These are phyloP conservation scores for Rhea americana DNA, from an alignment of 2,113 vertebrate species.

Conservation along the genomic window DNA sequence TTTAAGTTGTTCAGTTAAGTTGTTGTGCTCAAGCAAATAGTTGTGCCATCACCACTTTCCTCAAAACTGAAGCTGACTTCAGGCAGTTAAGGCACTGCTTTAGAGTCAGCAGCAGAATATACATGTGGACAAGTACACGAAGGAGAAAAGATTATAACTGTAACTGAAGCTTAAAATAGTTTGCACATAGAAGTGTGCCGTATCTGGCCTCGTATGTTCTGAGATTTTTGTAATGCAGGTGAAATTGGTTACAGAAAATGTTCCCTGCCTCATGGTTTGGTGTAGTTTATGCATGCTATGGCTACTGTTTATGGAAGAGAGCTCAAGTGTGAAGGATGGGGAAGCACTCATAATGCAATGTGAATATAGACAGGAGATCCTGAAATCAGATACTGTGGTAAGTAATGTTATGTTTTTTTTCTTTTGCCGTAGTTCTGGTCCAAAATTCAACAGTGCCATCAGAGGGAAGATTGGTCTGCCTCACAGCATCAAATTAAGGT, in stretches of 20 bases:
- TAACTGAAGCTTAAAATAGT: background rate
- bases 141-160: background rate
- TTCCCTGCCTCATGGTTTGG: background rate
- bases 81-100: background rate
- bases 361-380: background rate
- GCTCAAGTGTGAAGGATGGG: background rate
- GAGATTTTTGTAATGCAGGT: background rate
- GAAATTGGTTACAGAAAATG: background rate
- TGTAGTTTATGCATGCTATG: background rate
- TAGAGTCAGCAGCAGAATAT: background rate
- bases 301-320: background rate
- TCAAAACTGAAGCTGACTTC: background rate
- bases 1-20: background rate
- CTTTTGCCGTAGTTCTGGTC: slow-evolving; percentile 85
- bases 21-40: background rate
- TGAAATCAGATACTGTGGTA: background rate
- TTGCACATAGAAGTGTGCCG: accelerated
- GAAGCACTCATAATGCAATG: background rate
- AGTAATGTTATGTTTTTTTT: slow-evolving; percentile 63
- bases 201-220: background rate
- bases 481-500: slow-evolving; percentile 93
- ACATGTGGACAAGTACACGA: accelerated
- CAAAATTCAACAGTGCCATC: slow-evolving; percentile 92
- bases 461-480: slow-evolving; percentile 92
- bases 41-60: background rate